These are phyloP conservation scores for Pheosia tremula DNA, from an alignment of 2,888 invertebrate genomes.

Conservation along the genomic window DNA sequence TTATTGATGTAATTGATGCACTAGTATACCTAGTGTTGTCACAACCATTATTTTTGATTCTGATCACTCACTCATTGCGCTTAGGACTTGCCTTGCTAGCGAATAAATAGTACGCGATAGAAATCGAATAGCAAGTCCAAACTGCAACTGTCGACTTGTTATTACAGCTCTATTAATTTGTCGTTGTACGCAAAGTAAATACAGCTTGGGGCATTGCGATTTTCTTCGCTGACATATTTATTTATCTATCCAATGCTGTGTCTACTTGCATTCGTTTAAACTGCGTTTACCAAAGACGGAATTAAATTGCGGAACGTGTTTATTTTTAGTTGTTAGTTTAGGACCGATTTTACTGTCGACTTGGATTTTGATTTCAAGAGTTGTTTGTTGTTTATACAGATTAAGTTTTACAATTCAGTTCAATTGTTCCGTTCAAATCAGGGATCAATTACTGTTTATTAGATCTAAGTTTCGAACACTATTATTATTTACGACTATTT, in stretches of 20 bases:
- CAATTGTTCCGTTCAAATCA: no score
- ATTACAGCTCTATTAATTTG: slow-evolving; percentile 74
- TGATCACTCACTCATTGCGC: slow-evolving; percentile 36
- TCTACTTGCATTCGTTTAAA: background rate
- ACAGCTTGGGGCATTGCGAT: slow-evolving; percentile 49
- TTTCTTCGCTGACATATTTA: slow-evolving; percentile 18
- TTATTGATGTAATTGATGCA: no score
- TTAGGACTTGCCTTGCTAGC: slow-evolving; percentile 38
- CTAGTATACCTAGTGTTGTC: background rate
- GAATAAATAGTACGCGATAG: slow-evolving; percentile 32
- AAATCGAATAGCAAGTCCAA: slow-evolving; percentile 46
- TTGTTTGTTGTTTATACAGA: slow-evolving; percentile 10
- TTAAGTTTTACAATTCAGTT: no score
- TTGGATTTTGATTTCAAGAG: slow-evolving; percentile 9
- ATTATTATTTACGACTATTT: no score
- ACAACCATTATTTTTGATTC: background rate
- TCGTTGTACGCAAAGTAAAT: slow-evolving; percentile 59
- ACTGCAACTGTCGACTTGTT: slow-evolving; percentile 58
- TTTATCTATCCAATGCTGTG: slow-evolving; percentile 15
- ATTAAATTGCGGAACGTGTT: background rate
- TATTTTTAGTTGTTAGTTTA: slow-evolving; percentile 11
- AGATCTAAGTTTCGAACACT: no score
- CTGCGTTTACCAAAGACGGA: background rate
- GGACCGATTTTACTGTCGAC: slow-evolving; percentile 26
- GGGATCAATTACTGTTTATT: no score